Base-by-base conservation (phyloP, 1,140 invertebrate genomes). In the Zaprionus ghesquierei region DNA sequence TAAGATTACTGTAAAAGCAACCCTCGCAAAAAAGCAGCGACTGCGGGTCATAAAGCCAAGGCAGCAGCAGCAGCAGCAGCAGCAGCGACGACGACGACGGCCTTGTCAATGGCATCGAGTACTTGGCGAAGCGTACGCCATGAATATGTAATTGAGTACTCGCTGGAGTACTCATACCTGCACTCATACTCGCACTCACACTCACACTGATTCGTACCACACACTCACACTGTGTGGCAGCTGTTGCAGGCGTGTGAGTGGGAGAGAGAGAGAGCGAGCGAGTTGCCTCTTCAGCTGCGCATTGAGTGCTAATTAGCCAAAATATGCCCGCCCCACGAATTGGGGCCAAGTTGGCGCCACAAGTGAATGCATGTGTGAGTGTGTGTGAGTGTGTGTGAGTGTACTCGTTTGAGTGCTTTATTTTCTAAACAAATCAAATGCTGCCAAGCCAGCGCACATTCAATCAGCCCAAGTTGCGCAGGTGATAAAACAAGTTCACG, bases 371-470 rank as follows among this genome's bases (percentile, higher is more conserved):
- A 23, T n/a, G n/a, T 68, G 38, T 31, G 53, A 29, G 23, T 33
- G 38, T 49, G 49, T 55, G 63, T 72, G 65, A 72, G 62, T 62
- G 77, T 72, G 71, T 66, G 54, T 62, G 68, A 15, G 53, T 58
- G 38, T 55, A 58, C 44, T 50, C 66, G 77, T 60, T 75, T 79
- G 72, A 76, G 84, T 82, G 76, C 79, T 89, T 87, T 89, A 82
- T 87, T 80, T 70, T 89, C 65, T 87, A 87, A 87, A 87, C 84
- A 87, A 87, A 89, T 89, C 79, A 87, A 89, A 82, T 82, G 84
- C 79, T 87, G 82, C 73, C 81, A 80, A 75, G 74, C 69, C 44
- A 20, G 51, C n/a, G 55, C 66, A 87, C 73, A 87, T 89, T 87
- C 84, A 87, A 89, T 89, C 84, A 89, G 84, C 64, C 33, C 54